Evolutionary conservation across 1,140 invertebrate species (phyloP), one percentile per base, ranked within the genome.

Genomic region (Calosoma granatense): DNA sequence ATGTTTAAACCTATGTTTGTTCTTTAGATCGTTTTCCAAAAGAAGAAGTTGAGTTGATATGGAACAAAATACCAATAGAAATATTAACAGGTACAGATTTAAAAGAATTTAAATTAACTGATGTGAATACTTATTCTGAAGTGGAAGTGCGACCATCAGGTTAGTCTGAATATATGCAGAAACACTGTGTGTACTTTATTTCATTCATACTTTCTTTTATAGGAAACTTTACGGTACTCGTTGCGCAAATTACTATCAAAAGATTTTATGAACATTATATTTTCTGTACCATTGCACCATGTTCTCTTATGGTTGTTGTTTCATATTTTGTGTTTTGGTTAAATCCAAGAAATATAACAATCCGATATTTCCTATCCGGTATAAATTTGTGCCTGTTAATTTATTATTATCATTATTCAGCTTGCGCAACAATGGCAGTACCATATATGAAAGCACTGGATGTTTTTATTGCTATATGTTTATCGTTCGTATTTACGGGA

Each of bases 381-480:
- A 1, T 47, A 26, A 22, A 26, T 20, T 54, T 61, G n/a, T 17
- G 9, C 23, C n/a, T 57, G 36, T 41, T 53, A n/a, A 15, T 57
- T 15, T 57, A 57, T 58, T 59, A 53, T 47, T 56, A 59, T 55
- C 47, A 55, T 54, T 12, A 14, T 17, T 61, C 61, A 2, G 39
- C 39, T 9, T 61, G 60, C 51, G 17, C 30, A 14, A 39, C 54
- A 19, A 19, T 54, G 21, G 52, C 55, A 23, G 58, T 59, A 1
- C 47, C 59, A 6, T 63, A 60, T 59, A 52, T 63, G n/a, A 63
- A 63, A 53, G 55, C 58, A 9, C 51, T 61, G 22, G 62, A 63
- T 20, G 53, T 63, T 30, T 63, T 59, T 56, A 36, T 59, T 15
- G 47, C 55, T 11, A 20, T 61, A 22, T 63, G 57, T 59, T 23